A percentile compares a stretch with the other conserved stretches of the same genome.
phyloP scores from a whole-genome alignment of 2,888 invertebrate genomes.

The Drosophila planitibia region DNA sequence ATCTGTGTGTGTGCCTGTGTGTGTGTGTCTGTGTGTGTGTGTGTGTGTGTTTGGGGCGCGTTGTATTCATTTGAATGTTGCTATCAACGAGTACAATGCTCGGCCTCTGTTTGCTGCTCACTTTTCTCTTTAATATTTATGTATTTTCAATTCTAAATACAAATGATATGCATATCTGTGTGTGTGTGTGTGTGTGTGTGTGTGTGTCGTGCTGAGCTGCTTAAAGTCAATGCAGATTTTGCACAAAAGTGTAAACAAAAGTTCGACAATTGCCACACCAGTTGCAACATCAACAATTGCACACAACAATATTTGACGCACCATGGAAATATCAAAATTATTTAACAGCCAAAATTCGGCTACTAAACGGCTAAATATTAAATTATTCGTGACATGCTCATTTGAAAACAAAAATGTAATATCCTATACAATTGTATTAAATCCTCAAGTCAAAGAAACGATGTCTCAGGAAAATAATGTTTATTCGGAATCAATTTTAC shows the following conservation, averaged over 20 bases:
- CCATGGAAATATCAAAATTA: constrained; percentile 3
- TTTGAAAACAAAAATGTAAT: background rate
- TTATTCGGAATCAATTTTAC: background rate
- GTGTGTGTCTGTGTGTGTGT: background rate
- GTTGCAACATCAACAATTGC: constrained; percentile 36
- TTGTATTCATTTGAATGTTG: constrained; percentile 21
- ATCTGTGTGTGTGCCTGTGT: constrained; percentile 3
- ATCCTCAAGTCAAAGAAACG: background rate
- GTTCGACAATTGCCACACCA: constrained; percentile 43
- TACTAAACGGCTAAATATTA: background rate
- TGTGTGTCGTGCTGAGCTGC: constrained; percentile 53
- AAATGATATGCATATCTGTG: constrained; percentile 23
- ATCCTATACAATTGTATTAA: background rate
- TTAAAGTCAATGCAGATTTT: constrained; percentile 70
- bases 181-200: constrained; percentile 9
- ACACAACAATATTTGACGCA: constrained; percentile 9
- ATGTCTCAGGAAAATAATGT: background rate
- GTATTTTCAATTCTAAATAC: constrained; percentile 67
- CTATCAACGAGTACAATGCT: constrained; percentile 45
- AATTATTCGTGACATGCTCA: background rate
- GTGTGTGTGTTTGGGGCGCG: constrained; percentile 17
- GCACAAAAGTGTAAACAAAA: constrained; percentile 68
- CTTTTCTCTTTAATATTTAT: constrained; percentile 53
- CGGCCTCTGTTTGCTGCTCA: constrained; percentile 26
- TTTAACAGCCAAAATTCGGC: background rate